These are phyloP conservation scores for Aelia acuminata DNA, from an alignment of 2,888 invertebrate species.

Conservation along the genomic window DNA sequence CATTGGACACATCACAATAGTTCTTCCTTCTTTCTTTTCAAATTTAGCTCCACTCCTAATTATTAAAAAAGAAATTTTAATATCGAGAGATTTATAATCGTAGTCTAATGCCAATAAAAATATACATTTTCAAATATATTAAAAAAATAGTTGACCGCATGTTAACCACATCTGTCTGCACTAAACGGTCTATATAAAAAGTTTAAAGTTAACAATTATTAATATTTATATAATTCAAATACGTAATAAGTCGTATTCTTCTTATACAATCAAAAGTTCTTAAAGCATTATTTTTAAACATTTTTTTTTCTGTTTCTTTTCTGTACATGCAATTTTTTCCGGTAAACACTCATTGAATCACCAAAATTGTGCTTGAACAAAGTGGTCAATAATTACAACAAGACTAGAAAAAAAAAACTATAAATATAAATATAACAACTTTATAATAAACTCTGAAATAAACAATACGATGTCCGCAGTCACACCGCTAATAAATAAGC, in stretches of 20 bases:
- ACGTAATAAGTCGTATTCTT: slow-evolving; percentile 55
- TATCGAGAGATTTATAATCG: slow-evolving; percentile 54
- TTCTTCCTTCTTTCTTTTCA: not conserved
- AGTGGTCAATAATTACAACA: slow-evolving; percentile 56
- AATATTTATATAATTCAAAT: slow-evolving; percentile 54
- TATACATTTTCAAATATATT: slow-evolving; percentile 56
- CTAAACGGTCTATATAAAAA: slow-evolving; percentile 56
- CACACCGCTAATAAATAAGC: slow-evolving; percentile 53
- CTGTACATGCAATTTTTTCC: slow-evolving; percentile 18
- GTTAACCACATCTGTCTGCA: slow-evolving; percentile 53
- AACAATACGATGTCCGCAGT: slow-evolving; percentile 51
- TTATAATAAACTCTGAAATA: slow-evolving; percentile 57
- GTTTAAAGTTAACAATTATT: slow-evolving; percentile 58
- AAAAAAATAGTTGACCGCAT: slow-evolving; percentile 56
- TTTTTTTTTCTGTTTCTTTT: not conserved
- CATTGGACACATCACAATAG: slow-evolving; percentile 41
- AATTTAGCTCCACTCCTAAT: slow-evolving; percentile 26
- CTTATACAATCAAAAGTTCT: slow-evolving; percentile 45
- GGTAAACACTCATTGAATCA: slow-evolving; percentile 53
- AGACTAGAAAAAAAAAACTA: slow-evolving; percentile 55
- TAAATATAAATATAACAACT: slow-evolving; percentile 52
- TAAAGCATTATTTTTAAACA: slow-evolving; percentile 50
- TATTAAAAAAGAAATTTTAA: slow-evolving; percentile 40
- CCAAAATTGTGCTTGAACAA: slow-evolving; percentile 58
- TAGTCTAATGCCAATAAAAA: slow-evolving; percentile 56